Conservation (phyloP, 2,888 invertebrate genomes). For the Drosophila meridiana region DNA sequence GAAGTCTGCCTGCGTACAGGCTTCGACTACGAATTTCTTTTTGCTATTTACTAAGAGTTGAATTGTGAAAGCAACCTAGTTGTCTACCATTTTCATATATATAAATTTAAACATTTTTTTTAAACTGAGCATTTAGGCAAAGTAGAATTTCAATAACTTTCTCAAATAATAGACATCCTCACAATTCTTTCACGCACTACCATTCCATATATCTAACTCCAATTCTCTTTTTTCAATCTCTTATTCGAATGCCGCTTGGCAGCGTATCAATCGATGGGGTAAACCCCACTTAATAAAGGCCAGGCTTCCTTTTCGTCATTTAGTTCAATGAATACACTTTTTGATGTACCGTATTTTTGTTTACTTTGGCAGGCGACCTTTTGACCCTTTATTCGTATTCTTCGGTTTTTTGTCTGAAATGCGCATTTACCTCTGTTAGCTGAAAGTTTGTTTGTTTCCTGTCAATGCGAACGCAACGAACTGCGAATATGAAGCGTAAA, state of each 20-base stretch:
- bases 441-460: conserved; percentile 65
- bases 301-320: conserved; percentile 14
- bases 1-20: not conserved
- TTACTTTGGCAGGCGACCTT: conserved; percentile 57
- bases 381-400: conserved; percentile 52
- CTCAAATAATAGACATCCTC: not conserved
- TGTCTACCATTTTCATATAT: no score
- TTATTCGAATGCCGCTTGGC: not conserved
- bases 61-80: not conserved
- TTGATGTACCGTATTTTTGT: conserved; percentile 34
- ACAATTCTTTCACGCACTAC: not conserved
- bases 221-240: not conserved
- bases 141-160: no score
- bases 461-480: conserved; percentile 62
- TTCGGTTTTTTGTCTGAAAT: conserved; percentile 14
- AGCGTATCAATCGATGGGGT: conserved; percentile 6
- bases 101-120: no score
- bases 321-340: conserved; percentile 36
- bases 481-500: conserved; percentile 53
- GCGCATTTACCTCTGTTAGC: conserved; percentile 42
- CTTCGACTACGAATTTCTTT: not conserved
- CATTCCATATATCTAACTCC: not conserved
- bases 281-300: not conserved
- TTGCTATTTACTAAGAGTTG: not conserved
- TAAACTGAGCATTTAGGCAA: no score